Evolutionary conservation across 2,888 invertebrate genomes (phyloP).

Genomic region (Melinaea marsaeus): DNA sequence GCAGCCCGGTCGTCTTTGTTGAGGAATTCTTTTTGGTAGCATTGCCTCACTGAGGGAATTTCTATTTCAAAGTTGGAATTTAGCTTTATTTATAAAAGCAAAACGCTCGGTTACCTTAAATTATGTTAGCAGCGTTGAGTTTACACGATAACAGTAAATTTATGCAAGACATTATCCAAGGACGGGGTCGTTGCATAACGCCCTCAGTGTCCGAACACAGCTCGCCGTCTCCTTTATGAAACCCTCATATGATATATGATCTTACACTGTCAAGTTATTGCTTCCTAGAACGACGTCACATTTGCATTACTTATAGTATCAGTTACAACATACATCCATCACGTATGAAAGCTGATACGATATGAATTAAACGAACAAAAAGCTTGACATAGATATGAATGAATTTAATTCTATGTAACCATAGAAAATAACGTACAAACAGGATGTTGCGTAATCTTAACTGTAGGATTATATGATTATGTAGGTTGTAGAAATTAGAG

Average conservation of each 20-base stretch:
- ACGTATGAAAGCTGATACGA: conserved; percentile 12
- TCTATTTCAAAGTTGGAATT: conserved; percentile 28
- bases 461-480: no score
- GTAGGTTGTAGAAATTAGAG: no score
- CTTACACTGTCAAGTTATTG: conserved; percentile 66
- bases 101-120: conserved; percentile 60
- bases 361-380: conserved; percentile 13
- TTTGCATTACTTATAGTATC: conserved; percentile 50
- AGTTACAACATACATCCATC: conserved; percentile 41
- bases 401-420: neutral
- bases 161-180: conserved; percentile 75
- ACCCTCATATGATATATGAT: conserved; percentile 68
- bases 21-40: conserved; percentile 18
- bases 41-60: conserved; percentile 22
- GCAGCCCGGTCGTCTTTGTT: conserved; percentile 10
- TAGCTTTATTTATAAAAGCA: conserved; percentile 27
- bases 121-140: conserved; percentile 67
- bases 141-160: conserved; percentile 72
- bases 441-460: neutral
- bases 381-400: conserved; percentile 5
- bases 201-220: conserved; percentile 68
- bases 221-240: conserved; percentile 66
- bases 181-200: conserved; percentile 72
- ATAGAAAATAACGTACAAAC: neutral
- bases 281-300: conserved; percentile 51